Conservation (phyloP, 2,113 vertebrate species). For the Equus przewalskii region DNA sequence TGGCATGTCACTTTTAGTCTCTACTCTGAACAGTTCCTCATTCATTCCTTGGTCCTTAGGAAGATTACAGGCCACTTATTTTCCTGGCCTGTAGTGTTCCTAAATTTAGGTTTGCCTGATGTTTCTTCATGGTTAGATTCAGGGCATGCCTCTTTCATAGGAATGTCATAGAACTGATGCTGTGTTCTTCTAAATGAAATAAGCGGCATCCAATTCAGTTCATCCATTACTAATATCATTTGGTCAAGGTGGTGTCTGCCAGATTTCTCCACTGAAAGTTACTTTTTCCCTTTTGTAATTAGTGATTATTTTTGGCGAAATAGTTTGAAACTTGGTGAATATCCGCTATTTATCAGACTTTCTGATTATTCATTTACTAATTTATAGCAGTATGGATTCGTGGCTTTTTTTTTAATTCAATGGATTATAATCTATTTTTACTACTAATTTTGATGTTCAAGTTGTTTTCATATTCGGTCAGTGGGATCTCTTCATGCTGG, state of each 20-base stretch:
- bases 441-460: background rate
- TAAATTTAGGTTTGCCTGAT: background rate
- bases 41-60: background rate
- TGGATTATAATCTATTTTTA: background rate
- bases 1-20: background rate
- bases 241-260: background rate
- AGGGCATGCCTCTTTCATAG: background rate
- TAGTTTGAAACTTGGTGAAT: background rate
- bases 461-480: background rate
- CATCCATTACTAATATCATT: background rate
- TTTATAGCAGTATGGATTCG: background rate
- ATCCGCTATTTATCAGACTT: background rate
- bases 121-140: background rate
- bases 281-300: background rate
- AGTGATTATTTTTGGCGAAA: background rate
- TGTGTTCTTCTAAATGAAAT: background rate
- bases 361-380: background rate
- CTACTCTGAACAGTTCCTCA: background rate
- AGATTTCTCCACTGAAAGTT: background rate
- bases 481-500: background rate
- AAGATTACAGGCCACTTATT: background rate
- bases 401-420: background rate
- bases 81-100: background rate
- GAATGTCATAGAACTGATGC: background rate
- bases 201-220: background rate